Base-by-base conservation (phyloP, 2,888 invertebrate species). In the Drosophila paramelanica region DNA sequence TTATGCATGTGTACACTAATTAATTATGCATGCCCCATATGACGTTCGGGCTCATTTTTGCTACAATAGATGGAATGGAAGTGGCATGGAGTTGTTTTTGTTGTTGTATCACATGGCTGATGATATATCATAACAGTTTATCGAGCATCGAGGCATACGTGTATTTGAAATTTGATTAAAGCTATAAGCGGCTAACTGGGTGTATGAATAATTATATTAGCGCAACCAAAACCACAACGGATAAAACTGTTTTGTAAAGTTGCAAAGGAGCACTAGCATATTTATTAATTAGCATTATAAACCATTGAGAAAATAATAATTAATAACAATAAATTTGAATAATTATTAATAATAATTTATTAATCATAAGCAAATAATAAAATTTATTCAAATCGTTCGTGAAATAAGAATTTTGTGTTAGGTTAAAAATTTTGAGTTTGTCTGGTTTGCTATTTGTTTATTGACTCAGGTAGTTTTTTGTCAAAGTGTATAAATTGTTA, bases 1-100 rank as follows among this genome's bases (percentile, higher is more conserved):
- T 83, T 81, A 83, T 85, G 83, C 79, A 76, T 88, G 73, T 82
- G 79, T 68, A 70, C 59, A 59, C 62, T 52, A 67, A 83, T 83
- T 85, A 88, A 86, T 88, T 83, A 83, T 83, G 86, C 70, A 83
- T 72, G 70, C 55, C 31, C 59, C 68, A 85, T 78, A 59, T 52
- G 66, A 60, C 72, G 53, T 67, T 55, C 33, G 41, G 61, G 69
- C 56, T 49, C 67, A 72, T 67, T 77, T 67, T 46, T 57, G 25
- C 42, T 38, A 36, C 46, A 55, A 61, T 10, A 17, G 46, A 1
- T 17, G 58, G 60, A 27, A 36, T n/a, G 8, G 14, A 5, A 17
- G 25, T 14, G 56, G 14, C 11, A 5, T 10, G 20, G 11, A 4
- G 13, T 36, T n/a, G 42, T 33, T 33, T 33, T 14, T 33, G 25